These are phyloP conservation scores for Heptranchias perlo DNA, from an alignment of 2,113 vertebrate species.

Conservation along the genomic window DNA sequence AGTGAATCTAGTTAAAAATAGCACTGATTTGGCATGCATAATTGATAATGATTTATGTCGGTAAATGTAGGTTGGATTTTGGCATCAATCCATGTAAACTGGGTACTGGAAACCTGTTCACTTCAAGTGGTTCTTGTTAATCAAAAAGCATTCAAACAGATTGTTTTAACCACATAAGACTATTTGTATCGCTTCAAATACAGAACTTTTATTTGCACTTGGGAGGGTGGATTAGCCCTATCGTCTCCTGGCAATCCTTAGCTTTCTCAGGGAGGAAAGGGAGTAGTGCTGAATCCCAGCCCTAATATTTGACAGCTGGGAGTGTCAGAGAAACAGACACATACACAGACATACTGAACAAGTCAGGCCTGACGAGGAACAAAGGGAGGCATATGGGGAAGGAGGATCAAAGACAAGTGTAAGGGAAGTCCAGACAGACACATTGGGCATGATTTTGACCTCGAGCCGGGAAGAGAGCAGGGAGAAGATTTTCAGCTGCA, in stretches of 20 bases:
- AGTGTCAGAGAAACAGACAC: constrained; percentile 18
- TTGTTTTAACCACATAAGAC: background rate
- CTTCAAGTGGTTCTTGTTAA: background rate
- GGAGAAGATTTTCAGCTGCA: no score
- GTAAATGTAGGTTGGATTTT: constrained; percentile 25
- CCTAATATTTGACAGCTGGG: constrained; percentile 10
- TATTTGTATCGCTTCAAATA: background rate
- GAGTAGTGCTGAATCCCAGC: constrained; percentile 9
- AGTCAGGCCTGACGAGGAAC: constrained; percentile 20
- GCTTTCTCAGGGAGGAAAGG: background rate
- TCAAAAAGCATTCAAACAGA: background rate
- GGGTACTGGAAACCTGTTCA: background rate
- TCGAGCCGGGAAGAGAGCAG: no score
- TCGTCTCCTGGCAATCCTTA: background rate
- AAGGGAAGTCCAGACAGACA: constrained; percentile 3
- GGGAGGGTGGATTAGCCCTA: background rate
- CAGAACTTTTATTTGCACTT: background rate
- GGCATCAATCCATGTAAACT: background rate
- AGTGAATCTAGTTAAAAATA: background rate
- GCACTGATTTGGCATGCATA: background rate
- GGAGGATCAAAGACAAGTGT: constrained; percentile 28
- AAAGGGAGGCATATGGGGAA: constrained; percentile 16
- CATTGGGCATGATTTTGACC: no score
- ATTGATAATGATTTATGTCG: background rate
- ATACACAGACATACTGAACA: background rate